Evolutionary conservation across 2,888 invertebrate species (phyloP), one percentile per base, ranked within the genome.

Genomic region (Chouioia cunea): DNA sequence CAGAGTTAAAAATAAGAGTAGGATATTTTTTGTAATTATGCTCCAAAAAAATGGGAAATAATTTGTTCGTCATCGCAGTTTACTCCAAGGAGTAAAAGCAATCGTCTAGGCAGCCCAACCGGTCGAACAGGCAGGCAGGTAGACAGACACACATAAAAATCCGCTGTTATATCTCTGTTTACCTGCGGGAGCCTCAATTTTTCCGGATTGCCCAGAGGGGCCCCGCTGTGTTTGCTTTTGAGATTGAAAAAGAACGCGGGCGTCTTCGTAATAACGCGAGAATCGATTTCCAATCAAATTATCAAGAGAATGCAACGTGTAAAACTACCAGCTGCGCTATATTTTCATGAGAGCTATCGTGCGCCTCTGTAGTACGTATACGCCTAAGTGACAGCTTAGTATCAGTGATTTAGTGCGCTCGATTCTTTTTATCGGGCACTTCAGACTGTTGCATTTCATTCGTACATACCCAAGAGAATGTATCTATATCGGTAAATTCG

Each of bases 251-350:
- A 62, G 50, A 50, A n/a, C 22, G 23, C 43, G 44, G 14, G 16
- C 63, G 46, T 57, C 70, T 65, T 59, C 23, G 56, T 71, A 75
- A 75, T 75, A 75, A 73, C 73, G 73, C 73, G 15, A 48, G 76
- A 78, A 83, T 83, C 82, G 83, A 83, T 83, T 83, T 82, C 79
- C 81, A 80, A 83, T 82, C 80, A 80, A 82, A 83, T 82, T 81
- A 81, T 82, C 78, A 80, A 53, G 80, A 80, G 79, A 82, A 82
- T 80, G 80, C 79, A 78, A 79, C 76, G 80, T 79, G 81, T 82
- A 80, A 81, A 80, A 79, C 77, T 16, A 48, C 77, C 77, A 79
- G 79, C 77, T 78, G 81, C 79, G 81, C 82, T 82, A 81, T 83
- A 81, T 78, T 81, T 81, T 81, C 81, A 81, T 79, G 82, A 82